Conservation (phyloP, 2,888 invertebrate genomes). For the Papilio elwesi region DNA sequence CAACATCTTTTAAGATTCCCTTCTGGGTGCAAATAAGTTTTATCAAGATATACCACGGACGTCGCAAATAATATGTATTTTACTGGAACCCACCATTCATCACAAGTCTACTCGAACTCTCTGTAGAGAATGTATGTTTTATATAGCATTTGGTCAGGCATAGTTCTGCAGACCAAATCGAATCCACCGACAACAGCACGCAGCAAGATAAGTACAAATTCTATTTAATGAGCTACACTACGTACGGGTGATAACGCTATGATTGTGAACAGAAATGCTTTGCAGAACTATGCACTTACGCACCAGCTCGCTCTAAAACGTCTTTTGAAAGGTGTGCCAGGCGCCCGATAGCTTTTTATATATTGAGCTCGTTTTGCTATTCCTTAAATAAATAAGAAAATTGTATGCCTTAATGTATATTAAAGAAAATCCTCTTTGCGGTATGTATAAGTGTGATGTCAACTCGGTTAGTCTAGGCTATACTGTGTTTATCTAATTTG, state of each 20-base stretch:
- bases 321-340: conserved; percentile 79
- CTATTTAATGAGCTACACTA: conserved; percentile 1
- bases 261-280: conserved; percentile 48
- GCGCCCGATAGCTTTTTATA: conserved; percentile 79
- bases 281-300: conserved; percentile 29
- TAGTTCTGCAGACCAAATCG: conserved; percentile 38
- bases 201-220: conserved; percentile 1
- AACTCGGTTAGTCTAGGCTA: not conserved
- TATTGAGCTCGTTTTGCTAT: conserved; percentile 68
- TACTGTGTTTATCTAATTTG: too few relatives aligned
- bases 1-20: too few relatives aligned
- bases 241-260: not conserved
- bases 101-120: too few relatives aligned
- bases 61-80: too few relatives aligned
- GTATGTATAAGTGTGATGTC: not conserved
- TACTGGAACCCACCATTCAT: too few relatives aligned
- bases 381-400: conserved; percentile 65
- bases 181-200: too few relatives aligned
- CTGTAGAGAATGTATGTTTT: too few relatives aligned
- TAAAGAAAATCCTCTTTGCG: not conserved
- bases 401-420: conserved; percentile 30
- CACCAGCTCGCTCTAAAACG: conserved; percentile 48
- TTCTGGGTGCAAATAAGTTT: too few relatives aligned
- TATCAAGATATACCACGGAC: too few relatives aligned
- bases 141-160: not conserved